Evolutionary conservation across 2,113 vertebrate genomes (phyloP).

Genomic region (Eleginops maclovinus): DNA sequence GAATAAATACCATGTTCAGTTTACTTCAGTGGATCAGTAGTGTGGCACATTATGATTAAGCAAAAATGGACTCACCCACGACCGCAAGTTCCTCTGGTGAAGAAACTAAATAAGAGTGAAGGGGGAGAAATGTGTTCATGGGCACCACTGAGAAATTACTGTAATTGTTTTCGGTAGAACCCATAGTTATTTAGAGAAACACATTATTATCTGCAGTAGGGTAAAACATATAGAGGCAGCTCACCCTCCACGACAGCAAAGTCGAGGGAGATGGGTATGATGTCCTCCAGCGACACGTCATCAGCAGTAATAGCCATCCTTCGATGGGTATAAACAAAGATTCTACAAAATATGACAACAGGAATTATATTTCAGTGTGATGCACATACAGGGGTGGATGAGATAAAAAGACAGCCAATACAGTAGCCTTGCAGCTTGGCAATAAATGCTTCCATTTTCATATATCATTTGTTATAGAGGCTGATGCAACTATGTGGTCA

Average conservation of each 20-base stretch:
- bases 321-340: slow-evolving; percentile 90
- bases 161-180: not conserved
- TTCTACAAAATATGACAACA: slow-evolving; percentile 73
- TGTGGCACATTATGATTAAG: not conserved
- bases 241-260: slow-evolving; percentile 92
- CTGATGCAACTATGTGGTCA: slow-evolving; percentile 10
- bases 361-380: not conserved
- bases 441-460: not conserved
- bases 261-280: slow-evolving; percentile 87
- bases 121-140: slow-evolving; percentile 18
- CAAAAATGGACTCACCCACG: slow-evolving; percentile 77
- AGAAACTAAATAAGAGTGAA: slow-evolving; percentile 71
- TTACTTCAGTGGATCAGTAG: not conserved
- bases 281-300: slow-evolving; percentile 89
- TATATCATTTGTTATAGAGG: not conserved
- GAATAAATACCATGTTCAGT: not conserved
- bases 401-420: not conserved
- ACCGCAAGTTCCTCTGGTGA: slow-evolving; percentile 83
- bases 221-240: not conserved
- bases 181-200: not conserved
- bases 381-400: not conserved
- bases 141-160: not conserved
- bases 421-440: not conserved
- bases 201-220: not conserved
- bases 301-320: slow-evolving; percentile 94